phyloP scores from a whole-genome alignment of 2,888 invertebrate genomes.

The Rhorus exstirpatorius region DNA sequence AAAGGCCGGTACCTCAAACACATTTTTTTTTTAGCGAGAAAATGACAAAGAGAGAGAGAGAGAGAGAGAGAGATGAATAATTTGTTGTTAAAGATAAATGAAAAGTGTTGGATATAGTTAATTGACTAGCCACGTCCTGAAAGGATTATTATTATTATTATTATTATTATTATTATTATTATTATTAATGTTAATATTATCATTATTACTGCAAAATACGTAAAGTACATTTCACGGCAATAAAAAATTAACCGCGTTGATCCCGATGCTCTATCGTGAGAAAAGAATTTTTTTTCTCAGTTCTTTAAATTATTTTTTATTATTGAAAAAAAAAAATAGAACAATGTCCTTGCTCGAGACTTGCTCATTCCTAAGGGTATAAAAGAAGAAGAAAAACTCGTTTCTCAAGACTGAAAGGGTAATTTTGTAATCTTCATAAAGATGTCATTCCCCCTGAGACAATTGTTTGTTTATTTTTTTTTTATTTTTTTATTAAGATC shows the following conservation, averaged over 20 bases:
- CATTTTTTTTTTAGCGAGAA: constrained; percentile 67
- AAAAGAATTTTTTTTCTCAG: constrained; percentile 8
- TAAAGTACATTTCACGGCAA: constrained; percentile 38
- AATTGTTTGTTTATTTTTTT: constrained; percentile 11
- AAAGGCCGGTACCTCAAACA: constrained; percentile 56
- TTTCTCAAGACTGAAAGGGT: constrained; percentile 80
- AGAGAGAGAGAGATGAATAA: constrained; percentile 46
- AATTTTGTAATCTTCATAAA: constrained; percentile 65
- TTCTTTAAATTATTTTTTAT: constrained; percentile 11
- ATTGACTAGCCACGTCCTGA: constrained; percentile 66
- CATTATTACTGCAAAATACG: constrained; percentile 32
- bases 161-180: constrained; percentile 38
- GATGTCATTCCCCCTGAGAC: constrained; percentile 66
- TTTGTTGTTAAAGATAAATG: constrained; percentile 78
- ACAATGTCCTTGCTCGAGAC: not conserved
- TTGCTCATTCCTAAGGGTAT: constrained; percentile 55
- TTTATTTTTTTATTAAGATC: constrained; percentile 14
- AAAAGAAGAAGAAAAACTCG: constrained; percentile 59
- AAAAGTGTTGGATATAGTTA: constrained; percentile 63
- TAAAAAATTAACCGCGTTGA: constrained; percentile 22
- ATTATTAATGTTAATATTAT: constrained; percentile 18
- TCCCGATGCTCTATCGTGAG: constrained; percentile 42
- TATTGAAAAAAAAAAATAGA: not conserved
- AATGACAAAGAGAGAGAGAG: constrained; percentile 40
- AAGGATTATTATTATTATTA: constrained; percentile 68